A percentile compares a stretch with the other conserved stretches of the same genome.
phyloP scores from a whole-genome alignment of 2,888 invertebrate species.

The Acrobasis suavella region DNA sequence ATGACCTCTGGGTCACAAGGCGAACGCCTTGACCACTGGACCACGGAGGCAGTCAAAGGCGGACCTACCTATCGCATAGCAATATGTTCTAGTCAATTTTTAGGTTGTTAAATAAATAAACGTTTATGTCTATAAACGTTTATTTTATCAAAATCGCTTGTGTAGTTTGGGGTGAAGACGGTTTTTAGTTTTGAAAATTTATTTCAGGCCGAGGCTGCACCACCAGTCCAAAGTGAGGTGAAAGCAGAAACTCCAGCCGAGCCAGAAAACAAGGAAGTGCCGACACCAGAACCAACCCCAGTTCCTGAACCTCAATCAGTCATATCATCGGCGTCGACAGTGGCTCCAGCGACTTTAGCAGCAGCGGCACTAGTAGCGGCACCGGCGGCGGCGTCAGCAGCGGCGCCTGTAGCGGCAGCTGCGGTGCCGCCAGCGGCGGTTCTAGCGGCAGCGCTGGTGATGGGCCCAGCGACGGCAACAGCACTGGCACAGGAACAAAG shows the following conservation, averaged over 20 bases:
- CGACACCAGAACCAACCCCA: not conserved
- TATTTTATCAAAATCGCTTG: no score
- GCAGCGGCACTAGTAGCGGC: not conserved
- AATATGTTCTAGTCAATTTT: no score
- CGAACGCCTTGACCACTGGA: no score
- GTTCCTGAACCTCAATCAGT: not conserved
- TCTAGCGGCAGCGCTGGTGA: not conserved
- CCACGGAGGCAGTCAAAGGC: no score
- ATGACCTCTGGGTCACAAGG: no score
- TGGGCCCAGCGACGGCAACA: not conserved
- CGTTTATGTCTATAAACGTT: no score
- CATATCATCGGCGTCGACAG: not conserved
- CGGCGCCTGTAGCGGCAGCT: not conserved
- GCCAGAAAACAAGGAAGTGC: conserved; percentile 12
- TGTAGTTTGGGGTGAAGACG: no score
- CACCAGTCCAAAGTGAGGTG: not conserved
- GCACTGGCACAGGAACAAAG: not conserved
- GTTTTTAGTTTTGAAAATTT: no score
- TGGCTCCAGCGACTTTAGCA: not conserved
- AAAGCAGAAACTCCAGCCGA: conserved; percentile 1
- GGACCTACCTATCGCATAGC: no score
- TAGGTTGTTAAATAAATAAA: no score
- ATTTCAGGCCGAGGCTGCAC: not conserved
- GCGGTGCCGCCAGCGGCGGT: not conserved
- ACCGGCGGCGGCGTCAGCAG: not conserved